Evolutionary conservation across 2,113 vertebrate species (phyloP).

Genomic region (Opisthocomus hoazin): DNA sequence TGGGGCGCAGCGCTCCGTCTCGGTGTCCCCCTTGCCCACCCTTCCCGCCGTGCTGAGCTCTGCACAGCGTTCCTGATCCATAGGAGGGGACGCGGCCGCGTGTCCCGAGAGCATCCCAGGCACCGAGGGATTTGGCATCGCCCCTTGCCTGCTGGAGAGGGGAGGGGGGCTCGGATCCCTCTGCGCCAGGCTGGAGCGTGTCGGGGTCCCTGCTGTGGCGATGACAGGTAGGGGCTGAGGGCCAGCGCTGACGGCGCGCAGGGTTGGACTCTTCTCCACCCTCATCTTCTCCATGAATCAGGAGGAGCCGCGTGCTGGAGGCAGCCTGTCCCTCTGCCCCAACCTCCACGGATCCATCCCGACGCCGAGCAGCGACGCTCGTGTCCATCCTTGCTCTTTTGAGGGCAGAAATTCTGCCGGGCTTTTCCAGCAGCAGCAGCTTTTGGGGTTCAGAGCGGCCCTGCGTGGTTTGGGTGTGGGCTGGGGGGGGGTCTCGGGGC

Average conservation of each 20-base stretch:
- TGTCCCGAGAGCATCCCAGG: not conserved
- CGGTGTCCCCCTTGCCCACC: not conserved
- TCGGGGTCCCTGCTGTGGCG: not conserved
- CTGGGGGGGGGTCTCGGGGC: too few species aligned
- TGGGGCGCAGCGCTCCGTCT: rapidly evolving
- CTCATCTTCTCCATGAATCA: not conserved
- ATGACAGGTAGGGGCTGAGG: not conserved
- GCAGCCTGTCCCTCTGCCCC: rapidly evolving
- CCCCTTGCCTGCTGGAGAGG: not conserved
- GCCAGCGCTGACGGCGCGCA: not conserved
- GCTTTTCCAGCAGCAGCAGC: not conserved
- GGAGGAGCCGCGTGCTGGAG: rapidly evolving
- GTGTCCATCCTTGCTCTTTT: not conserved
- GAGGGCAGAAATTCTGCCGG: not conserved
- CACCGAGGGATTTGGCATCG: rapidly evolving
- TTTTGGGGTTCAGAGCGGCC: not conserved
- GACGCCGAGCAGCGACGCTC: not conserved
- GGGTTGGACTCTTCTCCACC: rapidly evolving
- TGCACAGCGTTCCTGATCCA: not conserved
- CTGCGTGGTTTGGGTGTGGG: not conserved
- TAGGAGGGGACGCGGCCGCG: rapidly evolving
- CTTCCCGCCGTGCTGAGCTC: not conserved
- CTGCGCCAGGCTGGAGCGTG: not conserved
- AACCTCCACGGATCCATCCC: rapidly evolving
- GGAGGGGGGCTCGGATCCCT: not conserved